Evolutionary conservation across 2,797 vertebrate species (phyloP).

Genomic region (Heliangelus exortis): DNA sequence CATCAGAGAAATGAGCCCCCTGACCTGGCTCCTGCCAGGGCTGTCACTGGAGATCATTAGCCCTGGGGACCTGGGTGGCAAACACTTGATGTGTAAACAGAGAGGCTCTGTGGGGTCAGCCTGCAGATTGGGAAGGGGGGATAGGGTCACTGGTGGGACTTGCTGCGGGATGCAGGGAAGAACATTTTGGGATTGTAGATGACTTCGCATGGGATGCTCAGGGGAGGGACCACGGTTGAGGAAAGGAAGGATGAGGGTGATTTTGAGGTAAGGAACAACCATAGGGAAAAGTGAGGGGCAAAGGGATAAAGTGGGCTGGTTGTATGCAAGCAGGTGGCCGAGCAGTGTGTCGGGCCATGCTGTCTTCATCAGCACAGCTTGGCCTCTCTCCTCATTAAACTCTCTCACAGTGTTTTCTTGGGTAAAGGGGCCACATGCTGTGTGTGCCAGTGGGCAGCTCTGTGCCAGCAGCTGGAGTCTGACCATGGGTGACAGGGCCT

Average conservation of each 20-base stretch:
- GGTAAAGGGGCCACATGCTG: neutral
- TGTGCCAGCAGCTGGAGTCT: neutral
- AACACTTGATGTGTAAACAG: neutral
- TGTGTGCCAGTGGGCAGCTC: neutral
- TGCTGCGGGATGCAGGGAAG: fast-evolving
- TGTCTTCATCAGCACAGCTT: neutral
- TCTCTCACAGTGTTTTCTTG: neutral
- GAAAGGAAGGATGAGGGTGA: neutral
- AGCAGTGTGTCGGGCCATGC: neutral
- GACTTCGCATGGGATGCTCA: neutral
- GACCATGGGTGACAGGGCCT: fast-evolving
- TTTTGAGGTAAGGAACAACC: neutral
- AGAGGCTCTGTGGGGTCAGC: neutral
- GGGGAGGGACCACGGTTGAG: neutral
- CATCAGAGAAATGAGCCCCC: neutral
- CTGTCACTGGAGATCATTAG: neutral
- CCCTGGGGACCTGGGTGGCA: neutral
- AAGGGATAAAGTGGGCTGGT: neutral
- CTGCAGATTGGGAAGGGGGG: neutral
- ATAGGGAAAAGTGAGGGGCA: neutral
- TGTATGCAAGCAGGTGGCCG: neutral
- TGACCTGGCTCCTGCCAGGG: neutral
- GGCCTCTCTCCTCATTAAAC: neutral
- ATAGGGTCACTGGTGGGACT: neutral
- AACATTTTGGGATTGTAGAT: neutral